These are phyloP conservation scores for Melinaea menophilus DNA, from an alignment of 2,888 invertebrate species.

Conservation along the genomic window DNA sequence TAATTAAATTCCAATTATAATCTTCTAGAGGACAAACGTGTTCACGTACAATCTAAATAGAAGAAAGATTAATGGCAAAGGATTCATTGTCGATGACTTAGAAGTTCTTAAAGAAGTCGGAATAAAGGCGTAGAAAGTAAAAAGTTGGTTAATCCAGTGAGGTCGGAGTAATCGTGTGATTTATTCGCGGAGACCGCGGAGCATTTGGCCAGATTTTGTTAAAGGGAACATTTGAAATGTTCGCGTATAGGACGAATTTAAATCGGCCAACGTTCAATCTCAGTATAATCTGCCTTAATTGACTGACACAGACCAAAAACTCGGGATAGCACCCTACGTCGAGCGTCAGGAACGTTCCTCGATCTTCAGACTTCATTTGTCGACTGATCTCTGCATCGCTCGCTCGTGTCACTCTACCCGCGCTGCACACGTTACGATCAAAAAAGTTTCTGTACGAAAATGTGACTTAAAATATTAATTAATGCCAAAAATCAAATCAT, in stretches of 20 bases:
- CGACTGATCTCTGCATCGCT: slow-evolving; percentile 46
- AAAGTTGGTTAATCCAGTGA: slow-evolving; percentile 19
- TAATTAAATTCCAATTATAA: no score
- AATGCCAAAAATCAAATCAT: neutral
- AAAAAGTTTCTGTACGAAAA: slow-evolving; percentile 42
- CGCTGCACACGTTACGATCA: slow-evolving; percentile 34
- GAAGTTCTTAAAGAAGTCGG: neutral
- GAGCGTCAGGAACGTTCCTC: slow-evolving; percentile 47
- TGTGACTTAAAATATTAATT: slow-evolving; percentile 42
- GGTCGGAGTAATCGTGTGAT: slow-evolving; percentile 16
- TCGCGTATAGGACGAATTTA: slow-evolving; percentile 11
- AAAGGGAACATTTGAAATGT: neutral
- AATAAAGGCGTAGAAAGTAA: slow-evolving; percentile 13
- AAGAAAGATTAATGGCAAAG: slow-evolving; percentile 2
- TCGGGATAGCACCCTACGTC: slow-evolving; percentile 44
- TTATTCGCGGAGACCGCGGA: slow-evolving; percentile 15
- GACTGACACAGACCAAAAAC: slow-evolving; percentile 46
- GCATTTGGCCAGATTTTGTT: neutral
- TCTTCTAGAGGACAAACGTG: no score
- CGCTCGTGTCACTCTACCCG: slow-evolving; percentile 32
- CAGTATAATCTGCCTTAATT: slow-evolving; percentile 51
- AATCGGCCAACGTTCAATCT: slow-evolving; percentile 37
- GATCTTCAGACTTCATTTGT: slow-evolving; percentile 51
- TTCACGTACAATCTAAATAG: neutral
- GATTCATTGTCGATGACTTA: neutral